Percentiles rank a stretch among this genome's conserved stretches.
phyloP scores from a whole-genome alignment of 2,113 vertebrate species.

The Dissostichus mawsoni region DNA sequence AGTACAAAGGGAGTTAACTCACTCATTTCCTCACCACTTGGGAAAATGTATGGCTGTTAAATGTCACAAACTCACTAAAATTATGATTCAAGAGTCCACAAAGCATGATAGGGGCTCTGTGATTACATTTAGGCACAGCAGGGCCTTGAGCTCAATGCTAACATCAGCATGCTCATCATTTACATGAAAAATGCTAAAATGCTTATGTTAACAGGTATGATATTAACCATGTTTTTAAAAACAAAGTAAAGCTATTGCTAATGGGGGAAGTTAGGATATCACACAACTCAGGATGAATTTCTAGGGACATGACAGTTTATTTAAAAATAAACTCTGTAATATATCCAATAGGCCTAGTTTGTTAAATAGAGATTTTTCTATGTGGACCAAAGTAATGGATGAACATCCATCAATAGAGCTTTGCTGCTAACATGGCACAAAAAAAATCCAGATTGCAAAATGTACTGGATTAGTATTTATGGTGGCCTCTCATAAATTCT shows the following conservation, averaged over 20 bases:
- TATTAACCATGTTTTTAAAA: neutral
- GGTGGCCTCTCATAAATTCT: slow-evolving; percentile 8
- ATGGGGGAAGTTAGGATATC: neutral
- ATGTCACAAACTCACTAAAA: slow-evolving; percentile 23
- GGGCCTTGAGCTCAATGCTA: neutral
- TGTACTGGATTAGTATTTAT: slow-evolving; percentile 11
- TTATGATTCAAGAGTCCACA: slow-evolving; percentile 9
- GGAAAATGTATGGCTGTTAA: slow-evolving; percentile 22
- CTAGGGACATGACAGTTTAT: neutral
- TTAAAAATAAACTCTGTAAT: neutral
- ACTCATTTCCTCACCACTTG: slow-evolving; percentile 29
- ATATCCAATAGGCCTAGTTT: neutral
- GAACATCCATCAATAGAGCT: neutral
- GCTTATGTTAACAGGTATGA: neutral
- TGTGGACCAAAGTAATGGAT: neutral
- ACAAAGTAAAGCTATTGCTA: neutral
- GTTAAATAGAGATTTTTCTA: neutral
- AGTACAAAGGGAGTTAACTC: slow-evolving; percentile 42
- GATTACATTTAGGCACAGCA: neutral
- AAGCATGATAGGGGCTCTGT: neutral
- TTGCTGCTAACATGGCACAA: neutral
- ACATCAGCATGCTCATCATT: neutral
- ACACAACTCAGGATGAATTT: neutral
- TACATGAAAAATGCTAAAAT: neutral
- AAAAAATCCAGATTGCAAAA: slow-evolving; percentile 4